These are phyloP conservation scores for Sander lucioperca DNA, from an alignment of 2,113 vertebrate species.

Conservation along the genomic window DNA sequence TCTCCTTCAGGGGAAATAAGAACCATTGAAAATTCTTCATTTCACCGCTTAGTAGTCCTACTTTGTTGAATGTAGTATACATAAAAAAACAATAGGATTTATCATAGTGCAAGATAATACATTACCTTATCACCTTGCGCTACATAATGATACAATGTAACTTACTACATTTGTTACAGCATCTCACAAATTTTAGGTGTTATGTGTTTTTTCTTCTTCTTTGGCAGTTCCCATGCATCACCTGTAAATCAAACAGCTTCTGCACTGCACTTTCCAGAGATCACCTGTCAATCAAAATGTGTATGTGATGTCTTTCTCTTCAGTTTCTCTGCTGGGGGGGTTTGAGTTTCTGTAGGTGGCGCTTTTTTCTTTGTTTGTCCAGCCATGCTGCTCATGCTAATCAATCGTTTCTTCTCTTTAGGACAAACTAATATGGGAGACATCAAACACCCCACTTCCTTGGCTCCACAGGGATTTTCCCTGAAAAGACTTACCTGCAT, in stretches of 20 bases:
- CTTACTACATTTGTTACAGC: background rate
- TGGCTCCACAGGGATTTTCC: background rate
- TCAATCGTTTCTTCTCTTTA: slow-evolving; percentile 8
- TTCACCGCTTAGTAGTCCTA: background rate
- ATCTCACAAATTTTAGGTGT: background rate
- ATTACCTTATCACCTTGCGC: background rate
- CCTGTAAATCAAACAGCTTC: slow-evolving; percentile 49
- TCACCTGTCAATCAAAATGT: slow-evolving; percentile 37
- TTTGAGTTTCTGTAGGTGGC: background rate
- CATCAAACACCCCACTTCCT: slow-evolving; percentile 23
- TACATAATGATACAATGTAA: background rate
- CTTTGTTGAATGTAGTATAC: slow-evolving; percentile 16
- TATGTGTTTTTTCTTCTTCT: background rate
- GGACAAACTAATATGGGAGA: slow-evolving; percentile 8
- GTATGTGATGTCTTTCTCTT: background rate
- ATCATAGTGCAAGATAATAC: background rate
- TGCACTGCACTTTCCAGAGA: slow-evolving; percentile 28
- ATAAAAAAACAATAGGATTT: background rate
- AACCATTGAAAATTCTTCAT: slow-evolving; percentile 32
- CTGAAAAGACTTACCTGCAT: slow-evolving; percentile 20
- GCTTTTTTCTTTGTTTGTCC: background rate
- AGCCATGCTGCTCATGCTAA: background rate
- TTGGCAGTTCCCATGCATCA: slow-evolving; percentile 11
- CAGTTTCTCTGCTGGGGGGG: slow-evolving; percentile 3
- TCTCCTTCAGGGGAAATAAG: slow-evolving; percentile 41